A percentile compares a stretch with the other conserved stretches of the same genome.
Evolutionary conservation across 2,797 vertebrate genomes (phyloP).

Genomic region (Okamejei kenojei): DNA sequence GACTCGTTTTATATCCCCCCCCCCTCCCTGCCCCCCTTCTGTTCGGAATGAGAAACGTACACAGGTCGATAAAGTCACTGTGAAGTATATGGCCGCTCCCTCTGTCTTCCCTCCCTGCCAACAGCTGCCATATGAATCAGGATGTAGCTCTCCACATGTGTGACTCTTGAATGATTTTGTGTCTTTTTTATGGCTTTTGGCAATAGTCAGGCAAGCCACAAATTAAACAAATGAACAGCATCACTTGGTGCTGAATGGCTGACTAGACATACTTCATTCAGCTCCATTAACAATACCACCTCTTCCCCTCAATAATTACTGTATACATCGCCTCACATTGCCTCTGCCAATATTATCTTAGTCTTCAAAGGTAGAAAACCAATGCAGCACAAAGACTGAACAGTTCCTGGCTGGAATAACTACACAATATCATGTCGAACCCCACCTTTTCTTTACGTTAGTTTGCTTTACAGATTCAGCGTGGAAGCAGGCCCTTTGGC

Average conservation of each 20-base stretch:
- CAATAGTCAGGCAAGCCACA: slow-evolving; percentile 22
- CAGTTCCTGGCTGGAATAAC: not conserved
- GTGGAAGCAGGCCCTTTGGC: no score
- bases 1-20: not conserved
- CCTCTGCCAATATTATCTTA: not conserved
- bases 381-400: not conserved
- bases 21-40: not conserved
- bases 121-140: slow-evolving; percentile 7
- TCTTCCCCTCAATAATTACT: not conserved
- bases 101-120: slow-evolving; percentile 2
- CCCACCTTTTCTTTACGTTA: no score
- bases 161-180: slow-evolving; percentile 22
- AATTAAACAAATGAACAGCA: slow-evolving; percentile 24
- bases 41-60: not conserved
- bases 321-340: not conserved
- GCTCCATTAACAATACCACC: not conserved
- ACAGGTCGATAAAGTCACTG: not conserved
- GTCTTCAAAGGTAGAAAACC: not conserved
- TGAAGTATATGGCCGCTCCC: not conserved
- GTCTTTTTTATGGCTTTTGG: slow-evolving; percentile 22
- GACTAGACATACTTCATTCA: not conserved
- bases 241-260: slow-evolving; percentile 8
- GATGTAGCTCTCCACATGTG: not conserved
- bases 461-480: no score
- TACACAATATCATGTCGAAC: no score